Evolutionary conservation across 2,113 vertebrate species (phyloP), one percentile per base, ranked within the genome.

Genomic region (Coracopsis vasa): DNA sequence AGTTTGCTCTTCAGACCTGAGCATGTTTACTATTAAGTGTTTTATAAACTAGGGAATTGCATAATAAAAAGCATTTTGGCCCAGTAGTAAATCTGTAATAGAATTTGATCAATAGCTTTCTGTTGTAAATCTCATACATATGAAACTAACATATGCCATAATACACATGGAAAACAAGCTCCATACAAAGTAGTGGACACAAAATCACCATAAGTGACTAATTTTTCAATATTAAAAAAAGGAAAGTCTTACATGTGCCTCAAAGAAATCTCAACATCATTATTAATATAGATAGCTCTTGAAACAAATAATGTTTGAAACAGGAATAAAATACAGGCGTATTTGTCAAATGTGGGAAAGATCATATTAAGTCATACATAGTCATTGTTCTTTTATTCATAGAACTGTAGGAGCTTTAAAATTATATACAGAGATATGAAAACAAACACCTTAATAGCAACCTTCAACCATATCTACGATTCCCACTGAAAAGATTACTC

Each of bases 401-500:
- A 75, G 47, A 17, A 67, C 37, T 37, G 29, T 82, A 41, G 35
- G 7, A 74, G 7, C 42, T 95, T 91, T 93, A 53, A 93, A 92
- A 86, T 94, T 82, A 53, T 87, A 58, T 56, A 60, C 8, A 91
- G 77, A 88, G 53, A 66, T 72, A 88, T 80, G 39, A 95, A 70
- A 95, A 47, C 6, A 83, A 93, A 18, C 62, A 13, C 41, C 35
- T 94, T 95, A 92, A 94, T 61, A 87, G 47, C 73, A 84, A 33
- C 31, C 41, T 96, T 96, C 84, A 88, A 41, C 35, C 14, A 60
- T 79, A 44, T 64, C 58, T 61, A 94, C 78, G 58, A 72, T 54
- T 92, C 33, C 77, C 94, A 80, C 71, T 93, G 90, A 96, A 98
- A 97, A 96, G 95, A 98, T 87, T 90, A 90, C 62, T 96, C 48